Evolutionary conservation across 1,140 invertebrate genomes (phyloP), one percentile per base, ranked within the genome.

Genomic region (Calliopsis andreniformis): DNA sequence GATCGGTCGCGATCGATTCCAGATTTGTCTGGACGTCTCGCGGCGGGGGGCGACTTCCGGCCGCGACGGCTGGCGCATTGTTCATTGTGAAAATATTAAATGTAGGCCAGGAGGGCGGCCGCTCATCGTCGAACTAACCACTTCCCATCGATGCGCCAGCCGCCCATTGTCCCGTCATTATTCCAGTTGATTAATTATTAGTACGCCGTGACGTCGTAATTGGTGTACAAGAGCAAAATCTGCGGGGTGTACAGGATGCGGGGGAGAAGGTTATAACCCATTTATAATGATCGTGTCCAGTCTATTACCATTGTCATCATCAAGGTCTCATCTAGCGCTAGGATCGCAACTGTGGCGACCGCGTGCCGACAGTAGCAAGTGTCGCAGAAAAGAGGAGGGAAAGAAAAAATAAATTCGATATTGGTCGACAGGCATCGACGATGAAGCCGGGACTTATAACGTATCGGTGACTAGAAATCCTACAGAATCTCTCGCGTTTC

Each of bases 161-260:
- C 72, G 70, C 82, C 88, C 86, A 91, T 91, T 91, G 90, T 91
- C 86, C 88, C 86, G 86, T 90, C 87, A 90, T 91, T 91, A 90
- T 73, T 86, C 76, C 76, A 70, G 86, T 87, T 90, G 88, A 89
- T 90, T 90, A 91, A 90, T 91, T 88, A 91, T 90, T 91, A 90
- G 86, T 87, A 88, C 71, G 86, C 80, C 51, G 81, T 90, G 88
- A 91, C 87, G 87, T 89, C 85, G 83, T 90, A 91, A 91, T 91
- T 90, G 89, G 73, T 59, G 80, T 73, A 87, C 85, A 90, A 90
- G 88, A 89, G 88, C 82, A 86, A 86, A 88, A 86, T 82, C 81
- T 76, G 68, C 87, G 77, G 88, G 86, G 84, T 87, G 87, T 88
- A 87, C 88, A 88, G 90, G 87, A 90, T 90, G 87, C 86, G 79